Evolutionary conservation across 2,113 vertebrate genomes (phyloP), one percentile per base, ranked within the genome.

Genomic region (Neolamprologus falcicula): DNA sequence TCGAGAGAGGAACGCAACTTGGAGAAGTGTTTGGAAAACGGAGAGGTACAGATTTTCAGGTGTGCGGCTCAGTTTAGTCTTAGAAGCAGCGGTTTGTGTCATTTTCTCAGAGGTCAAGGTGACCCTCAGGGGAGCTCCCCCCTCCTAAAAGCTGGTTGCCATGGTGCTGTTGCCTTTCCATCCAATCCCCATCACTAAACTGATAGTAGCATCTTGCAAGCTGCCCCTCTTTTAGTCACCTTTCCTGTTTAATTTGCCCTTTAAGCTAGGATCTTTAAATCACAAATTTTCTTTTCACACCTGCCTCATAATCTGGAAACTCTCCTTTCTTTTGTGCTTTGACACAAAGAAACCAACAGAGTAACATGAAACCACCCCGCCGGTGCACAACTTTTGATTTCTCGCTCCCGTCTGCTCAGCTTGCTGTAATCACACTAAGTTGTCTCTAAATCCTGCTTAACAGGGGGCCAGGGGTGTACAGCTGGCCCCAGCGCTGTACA

Each of bases 371-470:
- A 68, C 52, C 6, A 12, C 83, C 28, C 84, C 2, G 1, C 57
- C 11, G 10, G 45, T 63, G 21, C 37, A 82, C 42, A 90, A 88
- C 86, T 93, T 92, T 83, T 89, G 88, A 84, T 93, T 84, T 55
- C 66, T 90, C 19, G 40, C 53, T 85, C 68, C 88, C 54, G 19
- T 52, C 78, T 89, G 82, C 40, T 76, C 17, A 35, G 87, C 66
- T 91, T 40, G 3, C 71, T 87, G 81, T 94, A 95, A 95, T 96
- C 93, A 95, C 90, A 92, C 86, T 91, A 92, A 94, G 93, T 96
- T 95, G 85, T 89, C 88, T 89, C 42, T 95, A 96, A 96, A 96
- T 95, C 95, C 96, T 81, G 88, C 92, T 95, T 92, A 94, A 87
- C 91, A 81, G 85, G 73, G 45, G 88, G 86, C 35, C 94, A 61